Evolutionary conservation across 2,797 vertebrate genomes (phyloP).

Genomic region (Fratercula arctica): DNA sequence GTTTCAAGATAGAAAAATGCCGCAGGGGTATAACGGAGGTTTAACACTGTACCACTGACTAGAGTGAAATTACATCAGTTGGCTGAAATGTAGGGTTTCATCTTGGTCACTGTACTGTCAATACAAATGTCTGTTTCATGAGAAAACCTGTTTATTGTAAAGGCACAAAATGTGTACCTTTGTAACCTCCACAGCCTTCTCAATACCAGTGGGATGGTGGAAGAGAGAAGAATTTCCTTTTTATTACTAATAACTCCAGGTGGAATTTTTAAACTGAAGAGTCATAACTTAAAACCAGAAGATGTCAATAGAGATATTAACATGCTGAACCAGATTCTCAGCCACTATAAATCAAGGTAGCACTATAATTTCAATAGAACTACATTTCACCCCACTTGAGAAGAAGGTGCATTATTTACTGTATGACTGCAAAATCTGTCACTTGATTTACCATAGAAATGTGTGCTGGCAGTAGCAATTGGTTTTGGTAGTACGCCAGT

Average conservation of each 20-base stretch:
- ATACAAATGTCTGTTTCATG: neutral
- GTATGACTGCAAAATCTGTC: neutral
- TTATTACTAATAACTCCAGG: neutral
- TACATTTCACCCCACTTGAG: neutral
- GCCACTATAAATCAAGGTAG: neutral
- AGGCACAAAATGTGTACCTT: neutral
- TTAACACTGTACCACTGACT: neutral
- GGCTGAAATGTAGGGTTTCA: neutral
- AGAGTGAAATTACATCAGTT: neutral
- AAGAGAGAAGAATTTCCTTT: neutral
- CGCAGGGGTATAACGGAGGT: neutral
- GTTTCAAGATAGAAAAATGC: neutral
- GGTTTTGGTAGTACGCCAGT: neutral
- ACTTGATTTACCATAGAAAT: conserved; percentile 14
- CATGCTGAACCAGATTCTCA: neutral
- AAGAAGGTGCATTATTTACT: neutral
- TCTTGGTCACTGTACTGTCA: neutral
- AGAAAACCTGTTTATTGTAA: neutral
- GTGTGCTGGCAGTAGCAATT: neutral
- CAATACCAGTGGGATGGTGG: neutral
- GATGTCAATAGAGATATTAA: neutral
- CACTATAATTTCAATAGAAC: neutral
- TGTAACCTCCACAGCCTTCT: neutral
- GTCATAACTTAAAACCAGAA: neutral
- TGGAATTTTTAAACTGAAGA: conserved; percentile 9